Conservation (phyloP, 2,888 invertebrate species). For the Oxytorus armatus region DNA sequence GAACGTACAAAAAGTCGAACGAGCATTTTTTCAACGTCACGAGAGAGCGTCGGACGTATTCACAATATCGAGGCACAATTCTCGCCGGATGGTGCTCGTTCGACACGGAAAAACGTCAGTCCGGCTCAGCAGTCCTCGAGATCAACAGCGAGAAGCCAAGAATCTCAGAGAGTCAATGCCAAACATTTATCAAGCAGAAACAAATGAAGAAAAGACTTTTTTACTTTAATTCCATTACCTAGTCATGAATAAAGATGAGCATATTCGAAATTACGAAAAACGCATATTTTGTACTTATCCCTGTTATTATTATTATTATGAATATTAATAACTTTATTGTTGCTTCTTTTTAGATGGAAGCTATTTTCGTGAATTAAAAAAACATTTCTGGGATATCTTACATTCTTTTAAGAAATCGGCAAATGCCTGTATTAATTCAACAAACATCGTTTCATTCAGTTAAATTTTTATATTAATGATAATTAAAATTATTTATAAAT, state of each 20-base stretch:
- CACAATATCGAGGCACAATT: slow-evolving; percentile 71
- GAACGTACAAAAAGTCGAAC: slow-evolving; percentile 66
- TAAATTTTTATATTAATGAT: too few species aligned
- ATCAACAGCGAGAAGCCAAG: slow-evolving; percentile 59
- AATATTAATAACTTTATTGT: not conserved
- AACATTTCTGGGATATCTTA: too few species aligned
- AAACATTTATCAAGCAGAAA: slow-evolving; percentile 42
- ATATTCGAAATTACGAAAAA: not conserved
- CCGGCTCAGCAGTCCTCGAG: slow-evolving; percentile 60
- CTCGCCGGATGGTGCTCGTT: slow-evolving; percentile 27
- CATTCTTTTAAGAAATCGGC: not conserved
- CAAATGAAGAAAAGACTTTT: slow-evolving; percentile 6
- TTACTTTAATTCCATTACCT: not conserved
- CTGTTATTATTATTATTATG: slow-evolving; percentile 15
- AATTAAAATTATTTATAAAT: too few species aligned
- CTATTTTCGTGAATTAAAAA: too few species aligned
- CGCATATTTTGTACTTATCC: not conserved
- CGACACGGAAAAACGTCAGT: slow-evolving; percentile 59
- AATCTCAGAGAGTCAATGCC: slow-evolving; percentile 38
- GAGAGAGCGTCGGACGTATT: slow-evolving; percentile 74
- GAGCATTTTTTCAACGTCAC: slow-evolving; percentile 69
- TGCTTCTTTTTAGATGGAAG: too few species aligned
- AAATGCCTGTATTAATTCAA: too few species aligned
- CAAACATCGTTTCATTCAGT: too few species aligned
- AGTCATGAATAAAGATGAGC: slow-evolving; percentile 1